Evolutionary conservation across 2,797 vertebrate genomes (phyloP).

Genomic region (Chrysocyon brachyurus): DNA sequence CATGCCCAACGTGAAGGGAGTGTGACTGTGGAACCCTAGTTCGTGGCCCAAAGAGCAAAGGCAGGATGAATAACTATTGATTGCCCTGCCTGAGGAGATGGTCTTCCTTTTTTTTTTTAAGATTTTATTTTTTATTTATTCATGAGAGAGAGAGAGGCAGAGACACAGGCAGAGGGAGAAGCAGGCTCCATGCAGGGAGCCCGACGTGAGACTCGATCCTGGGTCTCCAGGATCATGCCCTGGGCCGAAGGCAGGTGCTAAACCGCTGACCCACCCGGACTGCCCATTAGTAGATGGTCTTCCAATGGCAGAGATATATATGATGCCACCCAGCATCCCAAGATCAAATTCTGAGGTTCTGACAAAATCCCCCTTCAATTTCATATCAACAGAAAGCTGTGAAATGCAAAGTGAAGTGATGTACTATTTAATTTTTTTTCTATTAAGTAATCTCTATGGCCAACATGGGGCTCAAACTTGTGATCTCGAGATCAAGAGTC

Average conservation of each 20-base stretch:
- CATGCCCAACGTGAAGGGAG: neutral
- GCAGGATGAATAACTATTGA: neutral
- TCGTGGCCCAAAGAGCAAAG: neutral
- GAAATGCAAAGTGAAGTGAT: slow-evolving; percentile 5
- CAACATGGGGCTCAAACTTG: neutral
- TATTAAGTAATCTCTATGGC: neutral
- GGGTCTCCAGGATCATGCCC: too few species aligned
- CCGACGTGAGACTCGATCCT: too few species aligned
- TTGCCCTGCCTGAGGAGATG: neutral
- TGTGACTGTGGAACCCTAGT: too few species aligned
- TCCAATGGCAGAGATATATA: neutral
- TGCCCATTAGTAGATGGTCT: neutral
- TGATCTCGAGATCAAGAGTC: neutral
- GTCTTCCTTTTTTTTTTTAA: neutral
- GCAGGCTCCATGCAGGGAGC: too few species aligned
- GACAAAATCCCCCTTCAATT: neutral
- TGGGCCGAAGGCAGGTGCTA: too few species aligned
- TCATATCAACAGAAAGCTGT: neutral
- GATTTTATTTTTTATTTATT: too few species aligned
- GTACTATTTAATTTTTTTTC: neutral
- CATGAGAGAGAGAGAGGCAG: too few species aligned
- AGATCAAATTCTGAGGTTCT: neutral
- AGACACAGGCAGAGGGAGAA: too few species aligned
- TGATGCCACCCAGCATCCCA: neutral
- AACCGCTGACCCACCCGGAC: too few species aligned